A percentile compares a stretch with the other conserved stretches of the same genome.
These are phyloP conservation scores for Buceros bicornis DNA, from an alignment of 2,797 vertebrate genomes.

Conservation along the genomic window DNA sequence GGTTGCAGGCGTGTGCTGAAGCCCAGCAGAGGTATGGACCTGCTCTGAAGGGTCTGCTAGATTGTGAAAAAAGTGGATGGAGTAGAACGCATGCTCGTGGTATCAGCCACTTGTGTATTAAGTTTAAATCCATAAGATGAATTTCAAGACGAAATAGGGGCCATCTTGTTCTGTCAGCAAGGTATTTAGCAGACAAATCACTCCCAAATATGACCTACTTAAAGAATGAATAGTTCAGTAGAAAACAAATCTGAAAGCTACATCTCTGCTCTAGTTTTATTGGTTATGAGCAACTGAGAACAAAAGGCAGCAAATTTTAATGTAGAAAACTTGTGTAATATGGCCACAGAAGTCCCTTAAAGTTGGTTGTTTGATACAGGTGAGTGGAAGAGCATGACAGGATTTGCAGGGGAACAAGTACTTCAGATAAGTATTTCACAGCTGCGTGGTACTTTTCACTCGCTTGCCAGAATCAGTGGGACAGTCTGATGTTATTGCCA, in stretches of 20 bases:
- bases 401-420: background rate
- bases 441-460: background rate
- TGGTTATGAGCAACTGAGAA: background rate
- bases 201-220: background rate
- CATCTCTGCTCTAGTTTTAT: background rate
- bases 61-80: fast-evolving
- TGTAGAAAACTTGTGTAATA: background rate
- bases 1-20: background rate
- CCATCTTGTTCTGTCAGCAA: background rate
- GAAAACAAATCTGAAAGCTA: background rate
- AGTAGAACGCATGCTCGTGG: background rate
- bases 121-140: background rate
- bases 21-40: background rate
- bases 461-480: background rate
- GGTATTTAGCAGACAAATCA: background rate
- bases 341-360: background rate
- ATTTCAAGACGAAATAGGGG: background rate
- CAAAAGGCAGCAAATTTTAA: background rate
- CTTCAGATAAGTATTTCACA: background rate
- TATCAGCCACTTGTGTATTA: background rate
- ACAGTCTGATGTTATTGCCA: background rate
- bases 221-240: background rate
- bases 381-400: background rate
- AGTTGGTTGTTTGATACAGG: background rate
- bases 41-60: background rate